These are phyloP conservation scores for Penaeus vannamei DNA, from an alignment of 1,140 invertebrate species.

Conservation along the genomic window DNA sequence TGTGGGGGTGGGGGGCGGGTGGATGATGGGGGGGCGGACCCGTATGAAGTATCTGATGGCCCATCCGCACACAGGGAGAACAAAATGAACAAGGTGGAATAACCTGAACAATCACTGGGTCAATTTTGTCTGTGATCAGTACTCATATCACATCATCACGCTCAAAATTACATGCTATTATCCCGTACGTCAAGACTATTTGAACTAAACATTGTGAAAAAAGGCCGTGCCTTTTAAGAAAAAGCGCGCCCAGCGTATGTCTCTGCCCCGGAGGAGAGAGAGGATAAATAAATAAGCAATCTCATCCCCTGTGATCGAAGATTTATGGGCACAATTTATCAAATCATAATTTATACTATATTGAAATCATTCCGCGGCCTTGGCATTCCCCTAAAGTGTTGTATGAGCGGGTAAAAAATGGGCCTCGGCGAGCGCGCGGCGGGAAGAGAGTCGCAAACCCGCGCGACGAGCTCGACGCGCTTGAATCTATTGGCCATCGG, in stretches of 20 bases:
- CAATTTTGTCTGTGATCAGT: slow-evolving; percentile 61
- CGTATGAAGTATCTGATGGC: neutral
- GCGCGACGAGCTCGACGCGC: neutral
- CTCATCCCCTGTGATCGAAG: neutral
- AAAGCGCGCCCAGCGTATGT: slow-evolving; percentile 7
- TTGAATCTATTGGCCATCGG: slow-evolving; percentile 5
- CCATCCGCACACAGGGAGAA: neutral
- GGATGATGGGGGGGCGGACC: neutral
- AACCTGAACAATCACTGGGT: slow-evolving; percentile 56
- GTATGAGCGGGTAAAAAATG: slow-evolving; percentile 48
- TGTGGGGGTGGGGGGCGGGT: neutral
- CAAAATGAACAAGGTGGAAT: slow-evolving; percentile 53
- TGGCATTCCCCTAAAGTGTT: slow-evolving; percentile 57
- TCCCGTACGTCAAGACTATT: slow-evolving; percentile 50
- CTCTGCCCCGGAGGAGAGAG: neutral
- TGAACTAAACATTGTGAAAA: slow-evolving; percentile 50
- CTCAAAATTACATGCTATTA: slow-evolving; percentile 63
- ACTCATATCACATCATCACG: slow-evolving; percentile 61
- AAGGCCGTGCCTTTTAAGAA: neutral
- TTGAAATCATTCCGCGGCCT: slow-evolving; percentile 46
- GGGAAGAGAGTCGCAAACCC: slow-evolving; percentile 26
- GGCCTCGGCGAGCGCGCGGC: neutral
- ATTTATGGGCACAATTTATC: slow-evolving; percentile 56
- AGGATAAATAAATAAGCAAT: slow-evolving; percentile 24
- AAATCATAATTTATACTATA: slow-evolving; percentile 61